Evolutionary conservation across 2,113 vertebrate species (phyloP), one percentile per base, ranked within the genome.

Genomic region (Oncorhynchus clarkii): DNA sequence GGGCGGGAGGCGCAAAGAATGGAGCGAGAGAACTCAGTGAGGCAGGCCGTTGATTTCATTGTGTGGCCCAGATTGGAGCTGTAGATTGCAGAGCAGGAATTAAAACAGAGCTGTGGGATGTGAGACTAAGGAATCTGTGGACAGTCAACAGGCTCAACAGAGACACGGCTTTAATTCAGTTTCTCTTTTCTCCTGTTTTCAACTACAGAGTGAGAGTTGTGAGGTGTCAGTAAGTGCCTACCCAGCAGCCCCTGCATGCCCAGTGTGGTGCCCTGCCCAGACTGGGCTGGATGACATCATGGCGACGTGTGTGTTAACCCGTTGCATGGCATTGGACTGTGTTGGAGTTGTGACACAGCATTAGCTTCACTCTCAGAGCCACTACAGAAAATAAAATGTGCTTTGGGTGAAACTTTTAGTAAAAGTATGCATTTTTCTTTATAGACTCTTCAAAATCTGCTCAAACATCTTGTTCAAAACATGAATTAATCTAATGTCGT

Each of bases 221-320:
- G 93, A 93, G 88, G 88, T 93, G 87, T 93, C 93, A 89, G 93
- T 94, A 92, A 94, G 93, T 94, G 94, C 14, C 29, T 68, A 89
- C 81, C 59, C 77, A 24, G 74, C 75, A 79, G 80, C 78, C 27
- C 75, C 3, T 54, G 51, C 51, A 29, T 90, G 90, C 90, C 90
- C 67, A 79, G 84, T 5, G 74, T 90, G 69, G 20, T 16, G 59
- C 29, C 3, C 51, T 16, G 59, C 29, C 3, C 51, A 16, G 51
- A 4, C 13, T 31, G 20, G 34, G 31, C 31, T 70, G 90, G 24
- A 77, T 81, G 59, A 57, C 75, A 72, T 77, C 75, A 73, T 77
- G 79, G 80, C 72, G 65, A 27, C 77, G 78, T 54, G 77, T 82
- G 76, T 85, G 77, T 78, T 79, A 79, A 86, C 80, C 5, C 31